Evolutionary conservation across 2,113 vertebrate species (phyloP), one percentile per base, ranked within the genome.

Genomic region (Stomatorhinus ivindoensis): DNA sequence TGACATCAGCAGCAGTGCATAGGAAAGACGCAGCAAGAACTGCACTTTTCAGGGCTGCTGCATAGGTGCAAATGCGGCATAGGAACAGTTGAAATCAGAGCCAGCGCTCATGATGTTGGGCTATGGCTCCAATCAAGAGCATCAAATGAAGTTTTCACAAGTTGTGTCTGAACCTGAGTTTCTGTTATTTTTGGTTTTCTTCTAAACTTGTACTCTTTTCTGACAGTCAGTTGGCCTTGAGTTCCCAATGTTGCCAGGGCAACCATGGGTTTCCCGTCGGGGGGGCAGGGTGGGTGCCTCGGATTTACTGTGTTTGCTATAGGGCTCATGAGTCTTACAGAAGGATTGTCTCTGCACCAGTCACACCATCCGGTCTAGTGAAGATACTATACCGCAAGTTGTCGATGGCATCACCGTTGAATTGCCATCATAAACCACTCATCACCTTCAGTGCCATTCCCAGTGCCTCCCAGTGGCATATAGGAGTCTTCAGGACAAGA

Each of bases 101-200:
- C 15, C 35, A 46, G 80, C 51, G 58, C 48, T 61, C 89, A 90
- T 9, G 11, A 88, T 83, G n/a, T n/a, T n/a, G n/a, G n/a, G n/a
- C n/a, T 92, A 91, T 89, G 91, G 65, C 55, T 51, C 90, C 91
- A 92, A 94, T 95, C 93, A 93, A 90, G 92, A 93, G 92, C 90
- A 91, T 89, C 91, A 90, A 88, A 89, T 91, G 44, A 48, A 94
- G 93, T 95, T 95, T 95, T 90, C 92, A 95, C 91, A 94, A 90
- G 91, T 84, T 92, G 86, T 21, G 92, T 93, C 93, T 94, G 91
- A 93, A 94, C 89, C 24, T 89, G 0, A 8, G 88, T 89, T 89
- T 90, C 89, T 91, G 91, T 93, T 94, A 89, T 92, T 53, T 87
- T 89, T 19, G 89, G 51, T 27, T 46, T 90, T 80, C 42, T 89